These are phyloP conservation scores for Stegostoma tigrinum DNA, from an alignment of 2,113 vertebrate genomes.

Conservation along the genomic window DNA sequence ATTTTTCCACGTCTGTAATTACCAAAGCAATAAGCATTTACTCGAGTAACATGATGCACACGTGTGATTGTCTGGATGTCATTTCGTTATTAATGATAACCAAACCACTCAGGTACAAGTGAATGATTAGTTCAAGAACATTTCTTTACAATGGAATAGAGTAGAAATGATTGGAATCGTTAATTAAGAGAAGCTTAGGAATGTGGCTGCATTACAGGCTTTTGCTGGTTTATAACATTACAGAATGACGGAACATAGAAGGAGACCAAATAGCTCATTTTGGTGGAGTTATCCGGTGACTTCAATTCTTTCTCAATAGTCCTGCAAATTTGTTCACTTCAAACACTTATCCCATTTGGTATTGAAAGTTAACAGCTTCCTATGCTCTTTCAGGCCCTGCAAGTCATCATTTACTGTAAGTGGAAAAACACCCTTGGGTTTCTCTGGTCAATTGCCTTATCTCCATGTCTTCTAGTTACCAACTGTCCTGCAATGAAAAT, in stretches of 20 bases:
- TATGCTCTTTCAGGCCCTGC: neutral
- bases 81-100: neutral
- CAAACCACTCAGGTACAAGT: neutral
- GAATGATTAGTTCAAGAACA: neutral
- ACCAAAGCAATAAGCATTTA: constrained; percentile 10
- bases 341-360: neutral
- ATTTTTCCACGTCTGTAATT: neutral
- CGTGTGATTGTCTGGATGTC: neutral
- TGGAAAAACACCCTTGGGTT: too few relatives aligned
- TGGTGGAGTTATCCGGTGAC: neutral
- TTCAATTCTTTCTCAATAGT: neutral
- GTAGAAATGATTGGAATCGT: constrained; percentile 4
- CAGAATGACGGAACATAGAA: neutral
- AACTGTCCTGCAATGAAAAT: neutral
- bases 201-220: neutral
- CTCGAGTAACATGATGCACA: neutral
- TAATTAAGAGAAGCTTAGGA: neutral
- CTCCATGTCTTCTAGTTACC: neutral
- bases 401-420: neutral
- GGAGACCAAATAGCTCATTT: neutral
- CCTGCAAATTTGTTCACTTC: neutral
- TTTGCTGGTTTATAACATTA: neutral
- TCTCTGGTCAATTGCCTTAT: neutral
- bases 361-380: neutral
- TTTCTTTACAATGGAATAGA: neutral